These are phyloP conservation scores for Yponomeuta plumbellus DNA, from an alignment of 2,888 invertebrate genomes.

Conservation along the genomic window DNA sequence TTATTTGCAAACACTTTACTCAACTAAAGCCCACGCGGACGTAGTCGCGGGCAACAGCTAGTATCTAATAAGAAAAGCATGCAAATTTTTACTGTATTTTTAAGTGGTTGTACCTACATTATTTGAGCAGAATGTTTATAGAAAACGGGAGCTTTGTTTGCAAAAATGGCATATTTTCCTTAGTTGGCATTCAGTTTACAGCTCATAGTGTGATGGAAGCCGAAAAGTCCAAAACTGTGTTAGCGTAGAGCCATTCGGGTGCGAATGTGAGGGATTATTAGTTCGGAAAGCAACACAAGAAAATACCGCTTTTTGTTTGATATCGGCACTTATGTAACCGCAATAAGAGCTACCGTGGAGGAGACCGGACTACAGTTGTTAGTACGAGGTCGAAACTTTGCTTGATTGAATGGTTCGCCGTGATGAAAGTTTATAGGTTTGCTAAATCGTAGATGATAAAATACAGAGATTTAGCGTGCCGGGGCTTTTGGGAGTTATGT, in stretches of 20 bases:
- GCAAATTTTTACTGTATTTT: no score
- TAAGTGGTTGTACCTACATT: no score
- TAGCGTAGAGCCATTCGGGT: background rate
- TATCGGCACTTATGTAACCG: no score
- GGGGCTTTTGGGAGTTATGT: background rate
- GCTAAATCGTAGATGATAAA: background rate
- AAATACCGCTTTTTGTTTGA: no score
- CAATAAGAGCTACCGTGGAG: no score
- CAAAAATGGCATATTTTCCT: background rate
- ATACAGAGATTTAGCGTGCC: background rate
- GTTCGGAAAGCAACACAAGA: background rate
- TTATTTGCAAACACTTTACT: no score
- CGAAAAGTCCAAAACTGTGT: background rate
- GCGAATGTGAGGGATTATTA: background rate
- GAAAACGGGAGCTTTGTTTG: no score
- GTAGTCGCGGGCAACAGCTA: no score
- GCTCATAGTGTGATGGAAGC: background rate
- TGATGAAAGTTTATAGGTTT: background rate
- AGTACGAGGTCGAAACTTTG: background rate
- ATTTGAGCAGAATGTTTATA: no score
- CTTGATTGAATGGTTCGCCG: background rate
- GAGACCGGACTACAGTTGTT: no score
- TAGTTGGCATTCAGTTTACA: background rate
- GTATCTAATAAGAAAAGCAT: no score
- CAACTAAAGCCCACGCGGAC: no score